Evolutionary conservation across 1,140 invertebrate species (phyloP).

Genomic region (Coptotermes formosanus): DNA sequence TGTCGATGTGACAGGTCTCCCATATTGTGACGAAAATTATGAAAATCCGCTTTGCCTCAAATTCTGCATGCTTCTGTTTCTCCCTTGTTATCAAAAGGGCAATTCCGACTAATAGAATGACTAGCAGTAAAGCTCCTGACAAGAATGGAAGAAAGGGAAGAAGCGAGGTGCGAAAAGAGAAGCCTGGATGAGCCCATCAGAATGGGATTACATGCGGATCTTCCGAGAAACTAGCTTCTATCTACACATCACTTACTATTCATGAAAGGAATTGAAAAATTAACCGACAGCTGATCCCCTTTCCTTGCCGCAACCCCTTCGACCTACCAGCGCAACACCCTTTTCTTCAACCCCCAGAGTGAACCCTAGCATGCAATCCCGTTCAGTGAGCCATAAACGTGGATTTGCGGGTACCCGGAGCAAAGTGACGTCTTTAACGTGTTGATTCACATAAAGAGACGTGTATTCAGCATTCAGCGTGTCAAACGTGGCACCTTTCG

Average conservation of each 20-base stretch:
- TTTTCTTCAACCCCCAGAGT: background rate
- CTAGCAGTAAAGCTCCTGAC: background rate
- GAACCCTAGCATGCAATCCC: background rate
- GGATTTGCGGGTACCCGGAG: background rate
- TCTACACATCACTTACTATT: constrained; percentile 13
- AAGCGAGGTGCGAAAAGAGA: background rate
- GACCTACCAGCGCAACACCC: background rate
- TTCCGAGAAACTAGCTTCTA: background rate
- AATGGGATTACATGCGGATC: background rate
- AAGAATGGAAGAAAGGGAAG: background rate
- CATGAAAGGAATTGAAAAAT: constrained; percentile 19
- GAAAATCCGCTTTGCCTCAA: background rate
- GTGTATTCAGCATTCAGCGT: background rate
- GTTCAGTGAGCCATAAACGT: background rate
- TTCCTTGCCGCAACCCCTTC: background rate
- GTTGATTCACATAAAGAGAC: background rate
- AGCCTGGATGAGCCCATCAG: background rate
- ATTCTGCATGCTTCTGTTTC: background rate
- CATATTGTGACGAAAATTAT: background rate
- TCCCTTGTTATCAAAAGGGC: background rate
- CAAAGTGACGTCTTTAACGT: background rate
- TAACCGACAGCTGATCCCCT: background rate
- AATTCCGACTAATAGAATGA: background rate
- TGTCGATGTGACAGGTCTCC: background rate
- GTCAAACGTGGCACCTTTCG: no score